phyloP scores from a whole-genome alignment of 2,888 invertebrate genomes.

The Tetropium fuscum region DNA sequence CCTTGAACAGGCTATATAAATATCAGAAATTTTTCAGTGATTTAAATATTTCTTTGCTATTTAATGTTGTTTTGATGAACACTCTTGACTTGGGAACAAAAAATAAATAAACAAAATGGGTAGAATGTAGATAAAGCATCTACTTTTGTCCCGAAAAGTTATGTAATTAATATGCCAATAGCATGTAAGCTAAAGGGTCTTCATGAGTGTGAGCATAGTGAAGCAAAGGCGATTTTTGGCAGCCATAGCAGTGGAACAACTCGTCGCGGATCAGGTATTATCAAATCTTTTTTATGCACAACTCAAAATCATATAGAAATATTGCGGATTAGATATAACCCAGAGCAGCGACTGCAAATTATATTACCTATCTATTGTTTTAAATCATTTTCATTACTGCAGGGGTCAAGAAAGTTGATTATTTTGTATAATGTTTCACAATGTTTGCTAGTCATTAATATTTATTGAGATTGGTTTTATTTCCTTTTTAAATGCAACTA shows the following conservation, averaged over 20 bases:
- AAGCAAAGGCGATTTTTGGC: constrained; percentile 51
- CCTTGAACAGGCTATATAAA: constrained; percentile 25
- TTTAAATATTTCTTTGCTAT: not conserved
- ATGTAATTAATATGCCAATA: constrained; percentile 59
- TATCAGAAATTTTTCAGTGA: not conserved
- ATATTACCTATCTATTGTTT: too few relatives aligned
- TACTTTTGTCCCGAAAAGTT: constrained; percentile 54
- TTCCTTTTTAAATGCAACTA: too few relatives aligned
- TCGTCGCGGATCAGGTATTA: constrained; percentile 71
- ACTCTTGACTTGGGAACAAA: constrained; percentile 7
- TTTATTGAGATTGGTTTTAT: not conserved
- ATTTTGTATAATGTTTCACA: not conserved
- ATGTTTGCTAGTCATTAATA: not conserved
- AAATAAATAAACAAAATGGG: constrained; percentile 31
- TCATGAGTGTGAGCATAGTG: constrained; percentile 48
- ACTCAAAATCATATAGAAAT: constrained; percentile 33
- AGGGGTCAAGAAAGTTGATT: not conserved
- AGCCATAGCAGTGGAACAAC: constrained; percentile 55
- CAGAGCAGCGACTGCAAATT: too few relatives aligned
- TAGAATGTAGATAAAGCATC: constrained; percentile 53
- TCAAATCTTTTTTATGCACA: constrained; percentile 68
- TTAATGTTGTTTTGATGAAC: not conserved
- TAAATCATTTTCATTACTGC: too few relatives aligned
- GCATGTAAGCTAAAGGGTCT: constrained; percentile 59
- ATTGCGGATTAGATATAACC: not conserved